Conservation (phyloP, 2,888 invertebrate species). For the Nomada goodeniana region DNA sequence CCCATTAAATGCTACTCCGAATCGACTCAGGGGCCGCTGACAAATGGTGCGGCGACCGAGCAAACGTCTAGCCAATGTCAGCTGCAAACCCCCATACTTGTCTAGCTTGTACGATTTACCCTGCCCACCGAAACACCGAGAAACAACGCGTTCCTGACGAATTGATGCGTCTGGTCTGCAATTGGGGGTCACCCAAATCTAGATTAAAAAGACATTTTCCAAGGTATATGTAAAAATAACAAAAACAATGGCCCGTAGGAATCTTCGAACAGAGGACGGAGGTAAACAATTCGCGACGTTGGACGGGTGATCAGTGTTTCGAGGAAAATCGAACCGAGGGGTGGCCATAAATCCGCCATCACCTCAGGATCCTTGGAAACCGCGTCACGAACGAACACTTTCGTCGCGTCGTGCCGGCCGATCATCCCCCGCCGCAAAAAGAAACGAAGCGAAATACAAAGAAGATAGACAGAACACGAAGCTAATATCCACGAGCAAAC, state of each 20-base stretch:
- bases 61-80: slow-evolving; percentile 53
- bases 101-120: slow-evolving; percentile 37
- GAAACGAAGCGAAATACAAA: background rate
- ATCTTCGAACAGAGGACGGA: background rate
- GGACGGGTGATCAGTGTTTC: slow-evolving; percentile 29
- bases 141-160: slow-evolving; percentile 59
- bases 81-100: slow-evolving; percentile 25
- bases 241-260: too few relatives aligned
- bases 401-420: slow-evolving; percentile 29
- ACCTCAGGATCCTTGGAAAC: slow-evolving; percentile 29
- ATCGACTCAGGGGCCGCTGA: slow-evolving; percentile 41
- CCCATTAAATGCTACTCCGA: too few relatives aligned
- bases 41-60: slow-evolving; percentile 37
- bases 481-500: slow-evolving; percentile 65
- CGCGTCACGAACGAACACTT: slow-evolving; percentile 40
- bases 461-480: background rate
- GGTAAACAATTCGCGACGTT: slow-evolving; percentile 25
- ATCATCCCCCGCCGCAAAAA: slow-evolving; percentile 1
- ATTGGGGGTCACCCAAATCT: slow-evolving; percentile 36
- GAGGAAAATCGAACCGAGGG: slow-evolving; percentile 19
- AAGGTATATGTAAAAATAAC: too few relatives aligned
- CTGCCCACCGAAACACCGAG: slow-evolving; percentile 45
- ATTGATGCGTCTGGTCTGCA: slow-evolving; percentile 55
- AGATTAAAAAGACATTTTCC: too few relatives aligned
- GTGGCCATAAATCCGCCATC: slow-evolving; percentile 36